Percentiles rank a stretch among this genome's conserved stretches.
Conservation (phyloP, 2,113 vertebrate genomes). For the Grammomys dolichurus region DNA sequence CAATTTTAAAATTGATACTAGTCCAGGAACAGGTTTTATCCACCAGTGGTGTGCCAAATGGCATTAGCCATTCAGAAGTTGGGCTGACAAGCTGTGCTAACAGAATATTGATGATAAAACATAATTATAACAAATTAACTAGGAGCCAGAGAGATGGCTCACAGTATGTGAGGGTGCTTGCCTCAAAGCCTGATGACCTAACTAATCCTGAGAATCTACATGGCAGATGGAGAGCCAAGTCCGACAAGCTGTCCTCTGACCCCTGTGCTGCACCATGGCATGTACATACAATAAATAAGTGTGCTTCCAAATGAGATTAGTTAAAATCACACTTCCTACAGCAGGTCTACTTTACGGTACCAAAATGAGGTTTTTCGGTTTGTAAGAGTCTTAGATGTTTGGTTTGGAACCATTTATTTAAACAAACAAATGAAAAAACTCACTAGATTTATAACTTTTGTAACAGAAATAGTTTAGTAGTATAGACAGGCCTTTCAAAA, state of each 20-base stretch:
- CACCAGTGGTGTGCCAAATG: neutral
- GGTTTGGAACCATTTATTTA: conserved; percentile 56
- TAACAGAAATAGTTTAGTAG: conserved; percentile 76
- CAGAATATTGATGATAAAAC: neutral
- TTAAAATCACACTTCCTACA: neutral
- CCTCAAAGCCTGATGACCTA: neutral
- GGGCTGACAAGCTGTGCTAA: neutral
- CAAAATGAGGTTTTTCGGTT: neutral
- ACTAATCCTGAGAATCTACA: too few relatives aligned
- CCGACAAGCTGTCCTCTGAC: neutral
- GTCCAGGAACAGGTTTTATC: neutral
- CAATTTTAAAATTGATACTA: neutral
- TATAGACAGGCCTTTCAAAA: conserved; percentile 72
- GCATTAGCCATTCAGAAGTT: neutral
- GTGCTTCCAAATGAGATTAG: neutral
- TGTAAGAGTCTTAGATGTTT: conserved; percentile 67
- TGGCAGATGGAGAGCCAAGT: neutral
- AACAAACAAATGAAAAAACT: neutral
- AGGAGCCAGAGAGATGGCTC: neutral
- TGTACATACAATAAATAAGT: neutral
- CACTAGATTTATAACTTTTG: conserved; percentile 55
- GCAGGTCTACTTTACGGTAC: neutral
- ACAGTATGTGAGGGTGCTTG: neutral
- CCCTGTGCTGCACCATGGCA: neutral
- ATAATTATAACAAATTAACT: neutral